A percentile compares a stretch with the other conserved stretches of the same genome.
Evolutionary conservation across 2,888 invertebrate species (phyloP).

Genomic region (Protodeltote pygarga): DNA sequence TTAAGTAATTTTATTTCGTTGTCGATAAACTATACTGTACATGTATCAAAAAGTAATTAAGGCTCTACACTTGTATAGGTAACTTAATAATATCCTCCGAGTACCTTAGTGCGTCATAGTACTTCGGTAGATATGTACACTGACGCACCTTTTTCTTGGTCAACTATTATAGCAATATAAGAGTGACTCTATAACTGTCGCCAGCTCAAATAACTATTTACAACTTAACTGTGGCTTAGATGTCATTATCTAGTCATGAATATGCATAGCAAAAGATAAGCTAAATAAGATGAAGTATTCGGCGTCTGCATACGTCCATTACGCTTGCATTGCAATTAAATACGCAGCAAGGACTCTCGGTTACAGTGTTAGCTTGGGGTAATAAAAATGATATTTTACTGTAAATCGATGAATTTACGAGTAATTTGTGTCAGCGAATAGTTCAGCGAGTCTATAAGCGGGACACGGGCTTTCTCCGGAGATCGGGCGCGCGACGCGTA

Average conservation of each 20-base stretch:
- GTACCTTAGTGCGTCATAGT: too few species aligned
- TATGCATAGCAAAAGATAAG: slow-evolving; percentile 66
- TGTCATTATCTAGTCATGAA: slow-evolving; percentile 68
- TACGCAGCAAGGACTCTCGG: slow-evolving; percentile 62
- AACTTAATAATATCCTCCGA: too few species aligned
- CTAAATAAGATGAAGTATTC: slow-evolving; percentile 67
- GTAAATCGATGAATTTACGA: slow-evolving; percentile 72
- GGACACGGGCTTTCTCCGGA: slow-evolving; percentile 78
- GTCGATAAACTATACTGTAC: slow-evolving; percentile 1
- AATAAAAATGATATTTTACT: slow-evolving; percentile 70
- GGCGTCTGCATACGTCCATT: slow-evolving; percentile 63
- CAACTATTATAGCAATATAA: slow-evolving; percentile 47
- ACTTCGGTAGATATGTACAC: slow-evolving; percentile 5
- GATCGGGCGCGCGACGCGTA: slow-evolving; percentile 65
- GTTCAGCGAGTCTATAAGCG: slow-evolving; percentile 69
- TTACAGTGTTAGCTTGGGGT: slow-evolving; percentile 61
- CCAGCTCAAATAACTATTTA: slow-evolving; percentile 54
- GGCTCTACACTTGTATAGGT: too few species aligned
- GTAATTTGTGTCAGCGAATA: slow-evolving; percentile 70
- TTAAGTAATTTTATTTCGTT: not conserved
- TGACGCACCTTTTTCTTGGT: slow-evolving; percentile 30
- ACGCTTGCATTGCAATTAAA: slow-evolving; percentile 65
- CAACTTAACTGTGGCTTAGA: slow-evolving; percentile 59
- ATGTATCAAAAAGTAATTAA: too few species aligned
- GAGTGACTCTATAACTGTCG: slow-evolving; percentile 53